Conservation (phyloP, 2,113 vertebrate species). For the Petaurus breviceps region DNA sequence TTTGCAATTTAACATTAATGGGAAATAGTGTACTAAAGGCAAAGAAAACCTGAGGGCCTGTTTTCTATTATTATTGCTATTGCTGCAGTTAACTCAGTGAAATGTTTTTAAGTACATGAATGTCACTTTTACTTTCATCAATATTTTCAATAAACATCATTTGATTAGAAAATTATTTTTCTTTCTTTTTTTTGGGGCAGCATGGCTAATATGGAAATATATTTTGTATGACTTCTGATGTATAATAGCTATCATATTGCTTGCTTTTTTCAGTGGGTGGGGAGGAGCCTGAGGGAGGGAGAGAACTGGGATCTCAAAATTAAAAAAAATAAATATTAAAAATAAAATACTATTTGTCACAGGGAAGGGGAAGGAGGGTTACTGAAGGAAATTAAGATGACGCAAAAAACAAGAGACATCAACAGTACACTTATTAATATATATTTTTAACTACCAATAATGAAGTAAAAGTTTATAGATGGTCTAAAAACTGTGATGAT, state of each 20-base stretch:
- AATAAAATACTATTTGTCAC: too few relatives aligned
- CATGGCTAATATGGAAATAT: neutral
- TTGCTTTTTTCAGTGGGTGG: too few relatives aligned
- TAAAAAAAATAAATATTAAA: too few relatives aligned
- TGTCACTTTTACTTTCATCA: neutral
- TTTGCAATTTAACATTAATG: neutral
- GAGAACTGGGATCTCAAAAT: too few relatives aligned
- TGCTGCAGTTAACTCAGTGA: neutral
- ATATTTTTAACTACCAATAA: neutral
- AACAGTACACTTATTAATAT: too few relatives aligned
- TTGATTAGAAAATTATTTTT: neutral
- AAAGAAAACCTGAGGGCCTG: neutral
- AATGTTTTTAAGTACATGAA: neutral
- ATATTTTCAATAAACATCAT: neutral
- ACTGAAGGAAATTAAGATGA: too few relatives aligned
- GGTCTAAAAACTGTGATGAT: neutral
- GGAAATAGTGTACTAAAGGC: neutral
- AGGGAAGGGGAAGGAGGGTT: too few relatives aligned
- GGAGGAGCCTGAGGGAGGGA: too few relatives aligned
- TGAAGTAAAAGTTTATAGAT: neutral
- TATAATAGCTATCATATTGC: neutral
- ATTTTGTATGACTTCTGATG: neutral
- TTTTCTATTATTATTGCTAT: neutral
- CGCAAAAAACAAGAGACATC: too few relatives aligned
- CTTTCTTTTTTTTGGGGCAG: neutral